Evolutionary conservation across 2,797 vertebrate genomes (phyloP).

Genomic region (Erpetoichthys calabaricus): DNA sequence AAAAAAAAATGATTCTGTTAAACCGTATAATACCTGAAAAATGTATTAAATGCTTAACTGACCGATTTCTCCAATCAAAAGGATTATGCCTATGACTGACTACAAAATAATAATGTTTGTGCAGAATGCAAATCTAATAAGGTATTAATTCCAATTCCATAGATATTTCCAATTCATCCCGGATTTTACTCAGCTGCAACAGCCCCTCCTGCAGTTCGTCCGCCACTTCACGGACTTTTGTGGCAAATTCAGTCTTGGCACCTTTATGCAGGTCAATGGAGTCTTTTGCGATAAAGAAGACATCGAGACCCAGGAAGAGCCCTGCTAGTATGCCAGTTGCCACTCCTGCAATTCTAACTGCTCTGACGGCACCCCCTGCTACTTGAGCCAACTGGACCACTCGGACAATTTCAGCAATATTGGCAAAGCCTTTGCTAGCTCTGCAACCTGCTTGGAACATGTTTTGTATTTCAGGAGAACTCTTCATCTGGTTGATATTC

Average conservation of each 20-base stretch:
- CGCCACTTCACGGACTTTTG: background rate
- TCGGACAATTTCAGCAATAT: conserved; percentile 48
- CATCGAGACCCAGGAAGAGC: conserved; percentile 53
- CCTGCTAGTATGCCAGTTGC: conserved; percentile 51
- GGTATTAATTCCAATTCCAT: too few relatives aligned
- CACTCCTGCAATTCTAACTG: conserved; percentile 45
- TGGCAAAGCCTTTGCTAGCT: conserved; percentile 44
- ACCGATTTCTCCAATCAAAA: too few relatives aligned
- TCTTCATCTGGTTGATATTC: too few relatives aligned
- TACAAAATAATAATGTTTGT: too few relatives aligned
- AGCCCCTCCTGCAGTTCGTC: background rate
- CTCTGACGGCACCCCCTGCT: conserved; percentile 46
- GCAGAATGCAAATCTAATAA: too few relatives aligned
- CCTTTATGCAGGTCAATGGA: conserved; percentile 46
- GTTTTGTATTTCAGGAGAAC: conserved; percentile 47
- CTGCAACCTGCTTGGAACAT: conserved; percentile 49
- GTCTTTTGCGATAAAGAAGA: conserved; percentile 58
- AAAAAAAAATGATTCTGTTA: too few relatives aligned
- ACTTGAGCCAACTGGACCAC: conserved; percentile 48
- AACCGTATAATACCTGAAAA: too few relatives aligned
- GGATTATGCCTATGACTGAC: too few relatives aligned
- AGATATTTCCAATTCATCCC: background rate
- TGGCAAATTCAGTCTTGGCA: background rate
- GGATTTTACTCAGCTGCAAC: background rate
- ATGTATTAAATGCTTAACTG: too few relatives aligned